These are phyloP conservation scores for Epirrhoe alternata DNA, from an alignment of 2,888 invertebrate genomes.

Conservation along the genomic window DNA sequence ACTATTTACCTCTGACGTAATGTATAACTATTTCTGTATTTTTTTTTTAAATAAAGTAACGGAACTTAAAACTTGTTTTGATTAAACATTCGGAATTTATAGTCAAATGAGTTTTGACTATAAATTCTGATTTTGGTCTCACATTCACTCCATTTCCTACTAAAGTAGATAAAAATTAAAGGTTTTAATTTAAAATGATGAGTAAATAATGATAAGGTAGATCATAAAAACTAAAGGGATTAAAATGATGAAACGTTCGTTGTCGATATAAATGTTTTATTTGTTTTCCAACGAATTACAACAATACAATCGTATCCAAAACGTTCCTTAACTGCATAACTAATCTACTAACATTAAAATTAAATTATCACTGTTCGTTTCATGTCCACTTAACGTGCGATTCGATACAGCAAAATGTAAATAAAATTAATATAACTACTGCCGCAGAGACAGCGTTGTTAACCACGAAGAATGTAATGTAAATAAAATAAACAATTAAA, in stretches of 20 bases:
- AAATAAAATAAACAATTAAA: conserved; percentile 45
- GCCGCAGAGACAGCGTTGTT: conserved; percentile 47
- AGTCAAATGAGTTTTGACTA: neutral
- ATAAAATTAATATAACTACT: conserved; percentile 44
- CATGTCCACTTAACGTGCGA: conserved; percentile 54
- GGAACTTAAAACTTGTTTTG: neutral
- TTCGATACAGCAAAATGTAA: conserved; percentile 56
- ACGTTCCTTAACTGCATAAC: conserved; percentile 62
- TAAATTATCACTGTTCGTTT: conserved; percentile 70
- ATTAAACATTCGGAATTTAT: too few relatives aligned
- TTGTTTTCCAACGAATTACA: conserved; percentile 72
- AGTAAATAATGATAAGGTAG: too few relatives aligned
- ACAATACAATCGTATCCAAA: conserved; percentile 76
- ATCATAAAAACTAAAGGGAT: too few relatives aligned
- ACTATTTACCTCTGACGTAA: neutral
- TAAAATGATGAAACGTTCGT: conserved; percentile 40
- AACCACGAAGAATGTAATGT: conserved; percentile 29
- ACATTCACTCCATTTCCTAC: too few relatives aligned
- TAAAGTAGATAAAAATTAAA: too few relatives aligned
- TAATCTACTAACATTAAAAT: conserved; percentile 63
- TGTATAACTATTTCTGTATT: neutral
- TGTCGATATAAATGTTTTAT: conserved; percentile 68
- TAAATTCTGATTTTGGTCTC: too few relatives aligned
- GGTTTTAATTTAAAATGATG: too few relatives aligned
- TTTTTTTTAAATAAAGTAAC: conserved; percentile 21